These are phyloP conservation scores for Gymnogyps californianus DNA, from an alignment of 2,113 vertebrate genomes.

Conservation along the genomic window DNA sequence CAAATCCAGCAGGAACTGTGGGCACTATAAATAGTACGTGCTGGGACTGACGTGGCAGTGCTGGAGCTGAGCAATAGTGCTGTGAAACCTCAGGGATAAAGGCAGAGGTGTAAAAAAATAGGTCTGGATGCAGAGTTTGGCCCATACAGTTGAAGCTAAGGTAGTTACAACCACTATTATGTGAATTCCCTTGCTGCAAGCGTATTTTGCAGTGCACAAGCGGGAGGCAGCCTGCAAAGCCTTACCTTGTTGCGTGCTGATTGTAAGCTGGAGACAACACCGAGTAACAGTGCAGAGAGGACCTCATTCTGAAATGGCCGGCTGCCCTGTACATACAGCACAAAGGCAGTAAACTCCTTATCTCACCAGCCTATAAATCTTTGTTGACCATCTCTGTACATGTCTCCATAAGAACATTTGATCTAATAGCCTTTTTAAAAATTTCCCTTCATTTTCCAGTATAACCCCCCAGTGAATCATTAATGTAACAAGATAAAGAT, in stretches of 20 bases:
- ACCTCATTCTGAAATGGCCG: neutral
- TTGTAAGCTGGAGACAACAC: neutral
- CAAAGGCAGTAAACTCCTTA: neutral
- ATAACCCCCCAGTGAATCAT: slow-evolving; percentile 45
- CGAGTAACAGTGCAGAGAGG: fast-evolving
- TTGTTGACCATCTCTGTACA: slow-evolving; percentile 49
- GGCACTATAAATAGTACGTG: neutral
- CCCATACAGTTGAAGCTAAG: neutral
- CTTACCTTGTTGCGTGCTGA: too few relatives aligned
- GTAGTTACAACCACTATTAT: neutral
- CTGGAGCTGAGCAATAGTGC: neutral
- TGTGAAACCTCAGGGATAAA: neutral
- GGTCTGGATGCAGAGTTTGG: neutral
- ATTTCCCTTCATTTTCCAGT: slow-evolving; percentile 42
- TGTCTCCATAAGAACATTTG: slow-evolving; percentile 25
- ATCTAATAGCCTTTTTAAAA: slow-evolving; percentile 39
- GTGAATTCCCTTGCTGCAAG: neutral
- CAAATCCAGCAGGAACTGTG: neutral
- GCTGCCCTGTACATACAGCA: neutral
- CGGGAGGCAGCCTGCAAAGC: neutral
- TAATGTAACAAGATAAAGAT: slow-evolving; percentile 63
- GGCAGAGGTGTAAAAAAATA: neutral
- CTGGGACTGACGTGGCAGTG: neutral
- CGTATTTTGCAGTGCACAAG: neutral
- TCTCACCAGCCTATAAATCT: slow-evolving; percentile 31